These are phyloP conservation scores for Eueides isabella DNA, from an alignment of 1,140 invertebrate species.

Conservation along the genomic window DNA sequence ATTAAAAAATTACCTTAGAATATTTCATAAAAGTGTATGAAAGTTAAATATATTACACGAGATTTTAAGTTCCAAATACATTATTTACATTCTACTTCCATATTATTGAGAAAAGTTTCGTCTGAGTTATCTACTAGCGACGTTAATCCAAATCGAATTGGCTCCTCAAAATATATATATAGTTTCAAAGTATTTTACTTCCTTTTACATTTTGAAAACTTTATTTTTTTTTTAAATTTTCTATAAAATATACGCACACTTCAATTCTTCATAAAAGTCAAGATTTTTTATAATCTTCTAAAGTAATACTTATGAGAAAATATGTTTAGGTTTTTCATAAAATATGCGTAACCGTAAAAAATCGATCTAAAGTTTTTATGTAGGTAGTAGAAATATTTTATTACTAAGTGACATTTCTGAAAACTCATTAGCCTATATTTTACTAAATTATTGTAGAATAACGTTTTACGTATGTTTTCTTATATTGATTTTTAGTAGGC, in stretches of 20 bases:
- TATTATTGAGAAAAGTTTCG: neutral
- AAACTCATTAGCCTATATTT: too few species aligned
- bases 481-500: too few species aligned
- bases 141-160: neutral
- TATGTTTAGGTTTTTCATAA: too few species aligned
- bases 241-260: neutral
- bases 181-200: conserved; percentile 1
- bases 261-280: neutral
- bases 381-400: too few species aligned
- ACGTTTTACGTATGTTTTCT: too few species aligned
- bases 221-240: neutral
- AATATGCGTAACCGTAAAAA: too few species aligned
- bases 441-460: too few species aligned
- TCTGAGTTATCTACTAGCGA: neutral
- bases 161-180: neutral
- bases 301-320: neutral
- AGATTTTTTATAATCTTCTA: neutral
- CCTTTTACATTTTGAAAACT: neutral
- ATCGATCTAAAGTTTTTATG: too few species aligned
- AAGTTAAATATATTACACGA: neutral
- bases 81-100: neutral
- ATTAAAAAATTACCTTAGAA: neutral
- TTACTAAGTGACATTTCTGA: too few species aligned
- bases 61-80: neutral
- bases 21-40: neutral